Conservation (phyloP, 2,888 invertebrate species). For the Cosmia trapezina region DNA sequence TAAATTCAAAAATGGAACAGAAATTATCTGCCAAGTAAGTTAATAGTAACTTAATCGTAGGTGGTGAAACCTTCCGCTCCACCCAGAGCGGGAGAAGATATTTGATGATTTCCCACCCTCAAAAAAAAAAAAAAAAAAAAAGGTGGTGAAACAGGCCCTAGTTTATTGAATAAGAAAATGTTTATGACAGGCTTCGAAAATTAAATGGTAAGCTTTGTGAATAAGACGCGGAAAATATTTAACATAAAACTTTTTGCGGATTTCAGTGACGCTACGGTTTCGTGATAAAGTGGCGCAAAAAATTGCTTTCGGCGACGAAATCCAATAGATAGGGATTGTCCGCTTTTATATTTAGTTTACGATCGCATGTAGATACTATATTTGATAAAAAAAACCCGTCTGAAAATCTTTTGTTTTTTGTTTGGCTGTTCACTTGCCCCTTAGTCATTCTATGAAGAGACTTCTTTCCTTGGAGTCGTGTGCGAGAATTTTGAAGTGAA, state of each 20-base stretch:
- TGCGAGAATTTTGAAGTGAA: background rate
- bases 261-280: background rate
- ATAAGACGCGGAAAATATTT: constrained; percentile 11
- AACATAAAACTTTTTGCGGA: background rate
- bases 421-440: too few species aligned
- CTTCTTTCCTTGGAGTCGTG: background rate
- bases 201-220: background rate
- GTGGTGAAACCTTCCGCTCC: too few species aligned
- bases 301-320: constrained; percentile 4
- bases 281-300: constrained; percentile 18
- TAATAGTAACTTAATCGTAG: too few species aligned
- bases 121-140: too few species aligned
- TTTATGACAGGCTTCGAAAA: background rate
- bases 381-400: constrained; percentile 10
- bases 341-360: constrained; percentile 38
- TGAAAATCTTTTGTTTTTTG: too few species aligned
- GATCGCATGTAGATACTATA: constrained; percentile 39
- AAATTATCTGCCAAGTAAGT: too few species aligned
- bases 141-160: too few species aligned
- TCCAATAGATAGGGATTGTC: constrained; percentile 27
- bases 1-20: too few species aligned
- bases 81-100: too few species aligned
- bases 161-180: background rate
- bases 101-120: too few species aligned
- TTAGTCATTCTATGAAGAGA: constrained; percentile 12